Conservation (phyloP, 2,113 vertebrate species). For the Crotalus viridis region DNA sequence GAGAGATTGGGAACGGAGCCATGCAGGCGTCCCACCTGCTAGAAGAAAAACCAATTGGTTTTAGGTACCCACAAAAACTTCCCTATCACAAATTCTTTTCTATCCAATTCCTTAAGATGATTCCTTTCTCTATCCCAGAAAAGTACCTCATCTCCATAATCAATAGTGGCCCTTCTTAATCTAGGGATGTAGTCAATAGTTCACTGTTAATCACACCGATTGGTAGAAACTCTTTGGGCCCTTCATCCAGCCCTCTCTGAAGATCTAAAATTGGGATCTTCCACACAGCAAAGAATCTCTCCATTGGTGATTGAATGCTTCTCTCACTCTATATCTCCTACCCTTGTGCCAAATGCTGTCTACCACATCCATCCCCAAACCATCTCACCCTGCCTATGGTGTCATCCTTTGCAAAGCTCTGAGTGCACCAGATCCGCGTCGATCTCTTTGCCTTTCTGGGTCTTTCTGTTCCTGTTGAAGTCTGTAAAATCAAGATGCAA, state of each 20-base stretch:
- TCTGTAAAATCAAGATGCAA: slow-evolving; percentile 33
- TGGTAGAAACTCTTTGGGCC: background rate
- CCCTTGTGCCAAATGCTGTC: background rate
- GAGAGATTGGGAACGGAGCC: slow-evolving; percentile 88
- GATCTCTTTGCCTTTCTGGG: slow-evolving; percentile 81
- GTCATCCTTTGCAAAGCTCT: slow-evolving; percentile 85
- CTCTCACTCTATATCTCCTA: background rate
- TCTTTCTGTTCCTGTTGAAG: slow-evolving; percentile 71
- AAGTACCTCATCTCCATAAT: background rate
- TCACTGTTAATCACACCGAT: background rate
- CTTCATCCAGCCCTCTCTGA: background rate
- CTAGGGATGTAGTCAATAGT: background rate
- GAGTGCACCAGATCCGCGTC: slow-evolving; percentile 79
- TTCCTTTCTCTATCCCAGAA: background rate
- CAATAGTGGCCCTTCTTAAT: background rate
- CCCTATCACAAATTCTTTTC: background rate
- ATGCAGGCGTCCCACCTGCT: slow-evolving; percentile 64
- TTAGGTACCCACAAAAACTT: background rate
- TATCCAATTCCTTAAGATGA: background rate
- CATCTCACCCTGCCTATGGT: slow-evolving; percentile 79
- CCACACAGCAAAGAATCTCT: background rate
- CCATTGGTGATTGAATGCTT: background rate
- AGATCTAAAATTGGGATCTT: background rate
- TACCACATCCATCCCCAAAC: background rate
- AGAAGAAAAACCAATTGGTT: background rate